Percentiles rank a stretch among this genome's conserved stretches.
phyloP scores from a whole-genome alignment of 2,888 invertebrate genomes.

The Anodontia alba region DNA sequence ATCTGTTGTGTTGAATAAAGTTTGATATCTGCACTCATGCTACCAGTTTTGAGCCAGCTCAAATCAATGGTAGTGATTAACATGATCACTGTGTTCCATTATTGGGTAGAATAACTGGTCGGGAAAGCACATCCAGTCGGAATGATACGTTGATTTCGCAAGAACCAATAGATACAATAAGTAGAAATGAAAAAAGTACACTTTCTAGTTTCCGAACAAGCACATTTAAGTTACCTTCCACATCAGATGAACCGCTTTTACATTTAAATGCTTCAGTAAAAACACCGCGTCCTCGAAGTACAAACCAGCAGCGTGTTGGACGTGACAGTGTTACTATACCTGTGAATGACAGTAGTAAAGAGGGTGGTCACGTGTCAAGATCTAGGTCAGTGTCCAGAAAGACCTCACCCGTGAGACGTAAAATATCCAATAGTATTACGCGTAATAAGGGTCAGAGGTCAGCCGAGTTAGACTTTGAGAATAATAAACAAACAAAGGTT shows the following conservation, averaged over 20 bases:
- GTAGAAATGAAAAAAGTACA: not conserved
- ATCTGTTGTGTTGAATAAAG: no score
- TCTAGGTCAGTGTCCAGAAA: no score
- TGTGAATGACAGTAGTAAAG: not conserved
- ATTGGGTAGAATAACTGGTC: not conserved
- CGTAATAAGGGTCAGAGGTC: not conserved
- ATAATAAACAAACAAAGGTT: not conserved
- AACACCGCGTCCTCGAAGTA: not conserved
- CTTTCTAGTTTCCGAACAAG: not conserved
- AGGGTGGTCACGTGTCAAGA: no score
- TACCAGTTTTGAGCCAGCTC: no score
- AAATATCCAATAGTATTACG: no score
- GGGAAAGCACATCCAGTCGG: not conserved
- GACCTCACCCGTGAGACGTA: no score
- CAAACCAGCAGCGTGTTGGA: not conserved
- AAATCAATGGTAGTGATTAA: not conserved
- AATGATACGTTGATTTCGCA: no score
- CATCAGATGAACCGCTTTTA: not conserved
- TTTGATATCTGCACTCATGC: no score
- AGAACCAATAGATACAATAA: not conserved
- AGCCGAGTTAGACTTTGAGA: not conserved
- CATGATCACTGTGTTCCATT: not conserved
- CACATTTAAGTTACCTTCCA: not conserved
- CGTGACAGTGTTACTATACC: not conserved
- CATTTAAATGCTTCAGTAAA: not conserved